Percentiles rank a stretch among this genome's conserved stretches.
Conservation (phyloP, 2,888 invertebrate species). For the Napeogenes sylphis region DNA sequence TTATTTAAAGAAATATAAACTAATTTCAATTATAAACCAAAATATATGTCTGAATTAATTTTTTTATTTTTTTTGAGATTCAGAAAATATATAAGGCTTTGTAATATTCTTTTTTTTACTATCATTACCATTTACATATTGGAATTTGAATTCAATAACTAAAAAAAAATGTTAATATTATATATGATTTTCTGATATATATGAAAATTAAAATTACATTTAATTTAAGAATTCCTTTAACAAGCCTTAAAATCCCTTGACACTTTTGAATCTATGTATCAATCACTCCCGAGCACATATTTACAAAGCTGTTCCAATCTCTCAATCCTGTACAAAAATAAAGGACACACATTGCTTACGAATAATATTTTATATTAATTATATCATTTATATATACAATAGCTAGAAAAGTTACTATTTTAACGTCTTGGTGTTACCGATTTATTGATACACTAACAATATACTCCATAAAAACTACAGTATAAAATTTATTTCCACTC, state of each 20-base stretch:
- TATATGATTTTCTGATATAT: not conserved
- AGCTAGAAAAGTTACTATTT: conserved; percentile 47
- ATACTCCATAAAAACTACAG: conserved; percentile 50
- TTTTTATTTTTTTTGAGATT: no score
- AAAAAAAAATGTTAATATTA: not conserved
- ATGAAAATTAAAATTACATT: not conserved
- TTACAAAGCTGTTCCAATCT: conserved; percentile 36
- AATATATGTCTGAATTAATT: no score
- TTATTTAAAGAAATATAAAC: no score
- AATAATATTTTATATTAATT: conserved; percentile 12
- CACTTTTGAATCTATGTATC: conserved; percentile 10
- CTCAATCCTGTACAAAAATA: conserved; percentile 52
- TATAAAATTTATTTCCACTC: conserved; percentile 66
- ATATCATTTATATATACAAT: conserved; percentile 48
- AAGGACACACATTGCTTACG: conserved; percentile 39
- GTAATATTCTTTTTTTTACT: no score
- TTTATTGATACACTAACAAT: conserved; percentile 53
- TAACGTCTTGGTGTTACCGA: conserved; percentile 67
- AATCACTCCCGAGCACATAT: conserved; percentile 34
- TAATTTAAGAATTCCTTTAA: not conserved
- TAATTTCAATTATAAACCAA: no score
- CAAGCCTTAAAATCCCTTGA: not conserved
- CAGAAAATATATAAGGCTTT: no score
- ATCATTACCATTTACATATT: no score
- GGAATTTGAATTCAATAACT: no score